Evolutionary conservation across 2,113 vertebrate genomes (phyloP).

Genomic region (Lampris incognitus): DNA sequence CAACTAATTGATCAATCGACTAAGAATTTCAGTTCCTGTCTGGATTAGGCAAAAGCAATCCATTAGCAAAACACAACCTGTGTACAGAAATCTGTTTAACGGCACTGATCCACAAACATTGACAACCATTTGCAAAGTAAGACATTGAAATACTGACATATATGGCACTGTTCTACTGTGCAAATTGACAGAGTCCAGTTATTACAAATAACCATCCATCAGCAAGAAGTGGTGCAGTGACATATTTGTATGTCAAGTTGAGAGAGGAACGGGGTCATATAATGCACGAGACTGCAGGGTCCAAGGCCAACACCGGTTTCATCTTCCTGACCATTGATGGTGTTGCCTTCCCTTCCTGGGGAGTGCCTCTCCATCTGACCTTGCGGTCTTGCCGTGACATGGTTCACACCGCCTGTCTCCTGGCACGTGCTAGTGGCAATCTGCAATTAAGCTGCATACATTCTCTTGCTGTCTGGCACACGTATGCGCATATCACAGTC

Average conservation of each 20-base stretch:
- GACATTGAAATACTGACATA: neutral
- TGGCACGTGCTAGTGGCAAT: conserved; percentile 19
- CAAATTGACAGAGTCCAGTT: neutral
- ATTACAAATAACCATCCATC: neutral
- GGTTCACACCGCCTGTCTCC: conserved; percentile 34
- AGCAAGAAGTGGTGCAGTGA: conserved; percentile 8
- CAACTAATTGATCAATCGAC: too few species aligned
- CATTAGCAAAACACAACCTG: too few species aligned
- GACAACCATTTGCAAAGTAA: neutral
- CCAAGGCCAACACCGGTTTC: conserved; percentile 58
- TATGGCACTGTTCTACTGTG: neutral
- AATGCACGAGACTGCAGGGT: neutral
- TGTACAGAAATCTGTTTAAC: too few species aligned
- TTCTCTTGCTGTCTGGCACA: conserved; percentile 19
- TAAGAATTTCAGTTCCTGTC: too few species aligned
- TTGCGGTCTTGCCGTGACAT: conserved; percentile 60
- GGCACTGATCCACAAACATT: neutral
- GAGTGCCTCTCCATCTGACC: conserved; percentile 61
- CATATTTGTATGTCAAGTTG: conserved; percentile 18
- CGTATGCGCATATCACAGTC: conserved; percentile 19
- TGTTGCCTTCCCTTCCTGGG: conserved; percentile 55
- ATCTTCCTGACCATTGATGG: conserved; percentile 59
- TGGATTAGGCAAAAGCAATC: too few species aligned
- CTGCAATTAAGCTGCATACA: neutral
- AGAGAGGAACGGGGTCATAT: conserved; percentile 37